Percentiles rank a stretch among this genome's conserved stretches.
Conservation (phyloP, 2,113 vertebrate species). For the Misgurnus mizolepis region DNA sequence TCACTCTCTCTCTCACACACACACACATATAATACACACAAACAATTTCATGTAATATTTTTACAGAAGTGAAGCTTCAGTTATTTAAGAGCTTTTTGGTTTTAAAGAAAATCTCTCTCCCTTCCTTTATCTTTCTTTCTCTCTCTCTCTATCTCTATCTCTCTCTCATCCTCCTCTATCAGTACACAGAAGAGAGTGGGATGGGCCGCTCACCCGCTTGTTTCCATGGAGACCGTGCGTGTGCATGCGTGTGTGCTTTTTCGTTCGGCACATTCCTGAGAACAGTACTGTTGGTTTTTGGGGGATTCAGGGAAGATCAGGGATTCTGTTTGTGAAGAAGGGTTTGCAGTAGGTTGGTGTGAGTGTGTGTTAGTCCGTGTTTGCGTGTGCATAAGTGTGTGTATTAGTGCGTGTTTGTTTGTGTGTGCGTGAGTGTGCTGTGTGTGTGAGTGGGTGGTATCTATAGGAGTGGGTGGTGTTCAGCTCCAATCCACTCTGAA, state of each 20-base stretch:
- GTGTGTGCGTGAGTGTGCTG: slow-evolving; percentile 52
- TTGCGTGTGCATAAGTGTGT: slow-evolving; percentile 2
- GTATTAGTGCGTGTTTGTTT: slow-evolving; percentile 10
- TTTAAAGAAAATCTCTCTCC: not conserved
- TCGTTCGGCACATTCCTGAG: slow-evolving; percentile 37
- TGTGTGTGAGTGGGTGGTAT: slow-evolving; percentile 69
- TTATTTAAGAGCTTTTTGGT: not conserved
- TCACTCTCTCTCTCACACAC: not conserved
- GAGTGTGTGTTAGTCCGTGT: not conserved
- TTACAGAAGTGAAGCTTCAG: not conserved
- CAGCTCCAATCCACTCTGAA: slow-evolving; percentile 9
- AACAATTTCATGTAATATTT: not conserved
- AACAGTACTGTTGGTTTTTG: slow-evolving; percentile 27
- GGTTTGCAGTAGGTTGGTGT: not conserved
- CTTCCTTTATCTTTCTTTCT: not conserved
- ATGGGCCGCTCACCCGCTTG: slow-evolving; percentile 51
- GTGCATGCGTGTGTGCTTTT: slow-evolving; percentile 13
- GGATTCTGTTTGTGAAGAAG: slow-evolving; percentile 4
- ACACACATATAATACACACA: too few species aligned
- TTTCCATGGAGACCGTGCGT: slow-evolving; percentile 54
- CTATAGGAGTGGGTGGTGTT: slow-evolving; percentile 47
- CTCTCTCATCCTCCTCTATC: slow-evolving; percentile 32
- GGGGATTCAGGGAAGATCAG: slow-evolving; percentile 28
- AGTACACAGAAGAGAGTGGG: slow-evolving; percentile 47
- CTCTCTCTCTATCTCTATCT: not conserved